Base-by-base conservation (phyloP, 2,888 invertebrate species). In the Thera britannica region DNA sequence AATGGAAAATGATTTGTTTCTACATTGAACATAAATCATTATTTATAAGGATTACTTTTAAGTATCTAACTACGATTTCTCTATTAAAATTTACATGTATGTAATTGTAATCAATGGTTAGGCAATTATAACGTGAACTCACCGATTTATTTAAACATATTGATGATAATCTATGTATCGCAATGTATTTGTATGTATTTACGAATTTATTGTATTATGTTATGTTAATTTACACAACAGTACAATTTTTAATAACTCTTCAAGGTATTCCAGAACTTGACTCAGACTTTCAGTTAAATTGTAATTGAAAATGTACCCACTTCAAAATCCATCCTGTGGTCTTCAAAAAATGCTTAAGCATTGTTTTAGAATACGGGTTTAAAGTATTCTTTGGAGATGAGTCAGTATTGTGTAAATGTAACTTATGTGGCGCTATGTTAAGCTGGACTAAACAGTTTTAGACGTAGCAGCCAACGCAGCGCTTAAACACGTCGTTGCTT, bases 141-240 rank as follows among this genome's bases (percentile, higher is more conserved):
- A 66, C 62, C 62, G 58, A 58, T 62, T 46, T 54, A 52, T 55
- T 51, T 52, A 23, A 52, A 65, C 60, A 35, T 23, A 7, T 48
- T 62, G 55, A 61, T 38, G 54, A 41, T 23, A 23, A 23, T 23
- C 23, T 23, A 23, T 23, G 23, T 23, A 55, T 12, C 54, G 46
- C 51, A 63, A 34, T 64, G 36, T 38, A 64, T 51, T 35, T 34
- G 46, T 56, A 52, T 62, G 4, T 54, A 62, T 67, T 58, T 58
- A 64, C 60, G 63, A 64, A 64, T 64, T 64, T 64, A 68, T 55
- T 34, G 49, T 67, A 41, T 56, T 61, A 51, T 62, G 51, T 58
- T 12, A 46, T 23, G 66, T 66, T 57, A 51, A 57, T 61, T 61
- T 34, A 61, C 59, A 55, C 34, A 60, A 55, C 56, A 65, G 9